phyloP scores from a whole-genome alignment of 2,113 vertebrate species.

The Megalops atlanticus region DNA sequence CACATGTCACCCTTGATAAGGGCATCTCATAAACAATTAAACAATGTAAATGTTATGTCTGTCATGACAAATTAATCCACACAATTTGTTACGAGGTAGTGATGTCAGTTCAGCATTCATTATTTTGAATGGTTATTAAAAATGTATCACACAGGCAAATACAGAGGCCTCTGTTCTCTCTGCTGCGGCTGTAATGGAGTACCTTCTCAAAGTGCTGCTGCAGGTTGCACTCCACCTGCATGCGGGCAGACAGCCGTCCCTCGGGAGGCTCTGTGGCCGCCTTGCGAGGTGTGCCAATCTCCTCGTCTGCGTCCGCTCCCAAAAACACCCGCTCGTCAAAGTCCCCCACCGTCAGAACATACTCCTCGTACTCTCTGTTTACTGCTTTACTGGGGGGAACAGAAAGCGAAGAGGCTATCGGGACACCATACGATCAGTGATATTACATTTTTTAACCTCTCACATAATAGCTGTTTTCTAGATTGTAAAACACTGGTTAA shows the following conservation, averaged over 20 bases:
- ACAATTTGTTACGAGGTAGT: too few relatives aligned
- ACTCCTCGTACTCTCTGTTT: slow-evolving; percentile 95
- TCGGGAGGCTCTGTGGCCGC: slow-evolving; percentile 58
- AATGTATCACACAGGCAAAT: not conserved
- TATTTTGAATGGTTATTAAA: too few relatives aligned
- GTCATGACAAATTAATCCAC: too few relatives aligned
- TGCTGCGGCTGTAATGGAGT: not conserved
- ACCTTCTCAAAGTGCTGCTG: slow-evolving; percentile 94
- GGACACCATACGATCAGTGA: too few relatives aligned
- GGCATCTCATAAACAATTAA: too few relatives aligned
- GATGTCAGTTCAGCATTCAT: too few relatives aligned
- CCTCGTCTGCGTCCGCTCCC: slow-evolving; percentile 91
- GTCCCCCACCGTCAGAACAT: slow-evolving; percentile 91
- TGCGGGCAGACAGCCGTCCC: slow-evolving; percentile 63
- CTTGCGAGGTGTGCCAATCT: slow-evolving; percentile 91
- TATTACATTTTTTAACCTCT: too few relatives aligned
- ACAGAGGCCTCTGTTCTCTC: not conserved
- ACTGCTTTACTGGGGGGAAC: slow-evolving; percentile 81
- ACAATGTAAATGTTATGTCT: too few relatives aligned
- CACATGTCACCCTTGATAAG: too few relatives aligned
- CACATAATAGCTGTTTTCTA: too few relatives aligned
- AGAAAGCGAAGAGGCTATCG: not conserved
- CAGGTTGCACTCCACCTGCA: slow-evolving; percentile 77
- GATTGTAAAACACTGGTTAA: too few relatives aligned
- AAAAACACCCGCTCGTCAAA: slow-evolving; percentile 97